Percentiles rank a stretch among this genome's conserved stretches.
phyloP scores from a whole-genome alignment of 2,113 vertebrate genomes.

The Indri indri region DNA sequence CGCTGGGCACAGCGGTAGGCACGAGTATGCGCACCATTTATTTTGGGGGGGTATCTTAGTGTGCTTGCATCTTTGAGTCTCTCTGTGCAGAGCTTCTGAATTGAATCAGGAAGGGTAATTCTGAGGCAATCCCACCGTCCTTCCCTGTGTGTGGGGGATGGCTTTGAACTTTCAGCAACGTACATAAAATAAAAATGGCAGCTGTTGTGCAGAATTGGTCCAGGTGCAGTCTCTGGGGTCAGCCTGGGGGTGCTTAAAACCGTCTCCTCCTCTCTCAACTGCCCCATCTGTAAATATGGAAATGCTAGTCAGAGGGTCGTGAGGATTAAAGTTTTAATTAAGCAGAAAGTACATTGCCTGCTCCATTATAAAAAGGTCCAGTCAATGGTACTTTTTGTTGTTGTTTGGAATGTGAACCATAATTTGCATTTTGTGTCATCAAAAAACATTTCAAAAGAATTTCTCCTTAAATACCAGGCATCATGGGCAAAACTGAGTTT shows the following conservation, averaged over 20 bases:
- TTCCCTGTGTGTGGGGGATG: neutral
- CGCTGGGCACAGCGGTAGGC: neutral
- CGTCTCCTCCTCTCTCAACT: fast-evolving
- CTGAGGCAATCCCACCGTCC: neutral
- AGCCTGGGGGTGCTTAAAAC: neutral
- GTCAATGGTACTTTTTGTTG: neutral
- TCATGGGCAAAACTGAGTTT: neutral
- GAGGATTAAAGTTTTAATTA: neutral
- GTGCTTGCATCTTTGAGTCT: neutral
- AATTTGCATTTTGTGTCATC: neutral
- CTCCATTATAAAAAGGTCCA: neutral
- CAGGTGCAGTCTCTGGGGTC: too few species aligned
- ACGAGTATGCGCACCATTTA: fast-evolving
- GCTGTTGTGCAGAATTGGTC: neutral
- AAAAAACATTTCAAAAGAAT: neutral
- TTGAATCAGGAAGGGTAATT: neutral
- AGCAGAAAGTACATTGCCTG: neutral
- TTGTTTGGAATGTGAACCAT: neutral
- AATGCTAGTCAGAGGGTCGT: neutral
- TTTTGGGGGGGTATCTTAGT: fast-evolving
- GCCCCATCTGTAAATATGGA: neutral
- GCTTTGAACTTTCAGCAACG: neutral
- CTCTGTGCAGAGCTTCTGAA: neutral
- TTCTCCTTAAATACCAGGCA: neutral
- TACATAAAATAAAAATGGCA: neutral